These are phyloP conservation scores for Hoplostethus mediterraneus DNA, from an alignment of 2,797 vertebrate species.

Conservation along the genomic window DNA sequence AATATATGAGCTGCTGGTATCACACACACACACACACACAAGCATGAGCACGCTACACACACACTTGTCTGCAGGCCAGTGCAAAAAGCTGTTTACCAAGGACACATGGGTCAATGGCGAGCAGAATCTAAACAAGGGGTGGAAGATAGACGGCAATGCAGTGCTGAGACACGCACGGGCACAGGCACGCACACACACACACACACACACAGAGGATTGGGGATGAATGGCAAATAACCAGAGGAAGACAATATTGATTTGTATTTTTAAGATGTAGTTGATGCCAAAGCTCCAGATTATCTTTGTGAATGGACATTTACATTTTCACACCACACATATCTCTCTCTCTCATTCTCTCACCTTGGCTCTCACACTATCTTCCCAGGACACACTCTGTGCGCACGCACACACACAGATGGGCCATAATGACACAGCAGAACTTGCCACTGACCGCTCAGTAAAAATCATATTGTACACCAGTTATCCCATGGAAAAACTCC, in stretches of 20 bases:
- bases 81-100: constrained; percentile 53
- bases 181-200: background rate
- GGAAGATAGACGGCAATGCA: constrained; percentile 21
- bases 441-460: constrained; percentile 42
- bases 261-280: no score
- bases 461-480: constrained; percentile 27
- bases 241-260: constrained; percentile 1
- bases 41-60: background rate
- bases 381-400: constrained; percentile 70
- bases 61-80: constrained; percentile 41
- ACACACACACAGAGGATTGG: constrained; percentile 23
- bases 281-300: background rate
- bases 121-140: constrained; percentile 56
- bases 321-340: background rate
- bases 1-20: constrained; percentile 15
- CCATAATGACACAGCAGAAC: constrained; percentile 69
- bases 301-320: background rate
- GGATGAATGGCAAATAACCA: constrained; percentile 38
- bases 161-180: constrained; percentile 12
- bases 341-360: background rate
- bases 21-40: constrained; percentile 19
- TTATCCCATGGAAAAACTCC: constrained; percentile 57
- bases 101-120: constrained; percentile 51
- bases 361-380: constrained; percentile 39
- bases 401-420: constrained; percentile 24